These are phyloP conservation scores for Dasypolia templi DNA, from an alignment of 2,888 invertebrate species.

Conservation along the genomic window DNA sequence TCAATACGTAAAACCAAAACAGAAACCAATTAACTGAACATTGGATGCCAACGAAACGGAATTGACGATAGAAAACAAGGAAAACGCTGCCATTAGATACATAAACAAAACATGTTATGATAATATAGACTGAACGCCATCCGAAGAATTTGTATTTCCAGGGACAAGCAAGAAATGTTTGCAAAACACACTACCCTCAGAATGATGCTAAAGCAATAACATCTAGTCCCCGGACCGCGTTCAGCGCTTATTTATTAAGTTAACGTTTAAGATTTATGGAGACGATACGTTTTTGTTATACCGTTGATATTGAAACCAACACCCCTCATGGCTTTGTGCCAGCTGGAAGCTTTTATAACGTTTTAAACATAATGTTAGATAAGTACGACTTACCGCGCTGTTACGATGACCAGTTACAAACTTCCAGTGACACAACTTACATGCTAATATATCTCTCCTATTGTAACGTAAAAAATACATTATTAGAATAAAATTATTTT, in stretches of 20 bases:
- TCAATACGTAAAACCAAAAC: conserved; percentile 70
- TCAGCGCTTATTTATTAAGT: conserved; percentile 82
- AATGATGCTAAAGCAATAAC: conserved; percentile 84
- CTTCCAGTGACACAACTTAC: conserved; percentile 88
- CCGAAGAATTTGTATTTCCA: conserved; percentile 86
- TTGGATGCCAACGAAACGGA: conserved; percentile 72
- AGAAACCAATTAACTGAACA: conserved; percentile 69
- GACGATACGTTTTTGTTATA: conserved; percentile 89
- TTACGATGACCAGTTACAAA: conserved; percentile 75
- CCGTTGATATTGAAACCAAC: conserved; percentile 89
- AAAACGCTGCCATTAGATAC: conserved; percentile 86
- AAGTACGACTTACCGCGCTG: conserved; percentile 64
- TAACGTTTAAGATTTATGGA: conserved; percentile 84
- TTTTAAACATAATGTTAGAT: conserved; percentile 74
- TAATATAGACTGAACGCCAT: conserved; percentile 87
- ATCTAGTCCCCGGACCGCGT: conserved; percentile 82
- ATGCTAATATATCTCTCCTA: conserved; percentile 84
- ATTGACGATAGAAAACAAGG: conserved; percentile 81
- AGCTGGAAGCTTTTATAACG: conserved; percentile 86
- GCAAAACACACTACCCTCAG: conserved; percentile 86
- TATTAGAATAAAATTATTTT: conserved; percentile 51
- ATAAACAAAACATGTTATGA: conserved; percentile 89
- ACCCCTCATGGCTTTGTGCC: conserved; percentile 90
- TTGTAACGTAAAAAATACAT: conserved; percentile 56
- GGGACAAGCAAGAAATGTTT: conserved; percentile 85